Percentiles rank a stretch among this genome's conserved stretches.
These are phyloP conservation scores for Oreocharis arfaki DNA, from an alignment of 2,113 vertebrate species.

Conservation along the genomic window DNA sequence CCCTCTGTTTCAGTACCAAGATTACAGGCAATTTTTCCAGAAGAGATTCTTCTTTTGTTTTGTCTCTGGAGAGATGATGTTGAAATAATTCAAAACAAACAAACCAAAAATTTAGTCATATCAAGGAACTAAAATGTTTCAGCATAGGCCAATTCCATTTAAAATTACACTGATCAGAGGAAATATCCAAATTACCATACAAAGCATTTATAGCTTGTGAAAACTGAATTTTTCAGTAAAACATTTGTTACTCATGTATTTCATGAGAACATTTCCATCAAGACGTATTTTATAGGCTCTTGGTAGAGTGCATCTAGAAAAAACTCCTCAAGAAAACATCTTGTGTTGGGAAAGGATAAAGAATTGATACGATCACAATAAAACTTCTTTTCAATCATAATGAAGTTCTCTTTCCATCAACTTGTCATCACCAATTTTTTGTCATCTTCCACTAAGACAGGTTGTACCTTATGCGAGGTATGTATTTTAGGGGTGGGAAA, in stretches of 20 bases:
- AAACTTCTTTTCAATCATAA: not conserved
- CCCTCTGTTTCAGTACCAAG: not conserved
- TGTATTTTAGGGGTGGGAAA: not conserved
- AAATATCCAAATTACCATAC: not conserved
- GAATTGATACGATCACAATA: not conserved
- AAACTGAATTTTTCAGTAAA: not conserved
- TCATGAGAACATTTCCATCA: not conserved
- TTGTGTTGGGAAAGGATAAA: not conserved
- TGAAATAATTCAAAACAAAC: not conserved
- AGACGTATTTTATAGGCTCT: not conserved
- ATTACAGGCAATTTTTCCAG: slow-evolving; percentile 2
- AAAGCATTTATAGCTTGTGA: not conserved
- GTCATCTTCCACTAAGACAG: not conserved
- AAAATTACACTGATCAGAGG: not conserved
- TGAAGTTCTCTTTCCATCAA: not conserved
- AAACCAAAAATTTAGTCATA: not conserved
- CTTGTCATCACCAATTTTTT: not conserved
- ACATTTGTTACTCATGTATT: not conserved
- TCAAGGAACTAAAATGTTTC: not conserved
- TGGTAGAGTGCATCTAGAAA: not conserved
- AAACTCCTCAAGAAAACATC: not conserved
- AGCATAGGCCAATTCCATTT: not conserved
- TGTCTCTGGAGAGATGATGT: not conserved
- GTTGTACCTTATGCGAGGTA: not conserved
- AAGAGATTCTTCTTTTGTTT: not conserved